phyloP scores from a whole-genome alignment of 2,888 invertebrate genomes.

The Macaria notata region DNA sequence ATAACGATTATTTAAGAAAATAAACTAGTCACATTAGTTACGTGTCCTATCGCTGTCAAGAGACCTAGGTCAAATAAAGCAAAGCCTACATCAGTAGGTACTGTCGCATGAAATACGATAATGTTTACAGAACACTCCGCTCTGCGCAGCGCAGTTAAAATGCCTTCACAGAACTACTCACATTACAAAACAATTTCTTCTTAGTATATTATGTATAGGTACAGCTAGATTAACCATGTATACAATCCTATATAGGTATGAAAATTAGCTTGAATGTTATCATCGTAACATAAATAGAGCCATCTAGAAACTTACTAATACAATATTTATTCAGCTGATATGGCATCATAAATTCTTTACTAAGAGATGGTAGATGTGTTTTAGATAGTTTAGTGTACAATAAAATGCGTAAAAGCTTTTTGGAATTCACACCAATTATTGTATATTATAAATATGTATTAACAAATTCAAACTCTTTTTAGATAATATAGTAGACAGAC shows the following conservation, averaged over 20 bases:
- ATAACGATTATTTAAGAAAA: too few relatives aligned
- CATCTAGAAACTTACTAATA: slow-evolving; percentile 6
- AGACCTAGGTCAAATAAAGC: too few relatives aligned
- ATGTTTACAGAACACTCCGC: slow-evolving; percentile 54
- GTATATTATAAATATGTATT: too few relatives aligned
- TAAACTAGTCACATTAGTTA: too few relatives aligned
- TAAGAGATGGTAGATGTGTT: slow-evolving; percentile 1
- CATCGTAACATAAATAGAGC: not conserved
- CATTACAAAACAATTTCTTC: slow-evolving; percentile 8
- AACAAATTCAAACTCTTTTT: too few relatives aligned
- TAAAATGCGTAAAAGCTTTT: too few relatives aligned
- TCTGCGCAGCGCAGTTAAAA: slow-evolving; percentile 11
- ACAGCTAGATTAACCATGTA: too few relatives aligned
- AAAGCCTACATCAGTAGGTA: not conserved
- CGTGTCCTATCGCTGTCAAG: too few relatives aligned
- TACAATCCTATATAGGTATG: not conserved
- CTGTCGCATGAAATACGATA: slow-evolving; percentile 46
- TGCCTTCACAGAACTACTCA: slow-evolving; percentile 4
- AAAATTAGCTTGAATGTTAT: not conserved
- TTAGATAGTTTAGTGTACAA: too few relatives aligned
- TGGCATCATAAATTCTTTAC: slow-evolving; percentile 19
- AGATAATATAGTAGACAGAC: too few relatives aligned
- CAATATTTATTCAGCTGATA: slow-evolving; percentile 19
- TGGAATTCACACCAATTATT: too few relatives aligned
- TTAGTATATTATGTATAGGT: too few relatives aligned